A percentile compares a stretch with the other conserved stretches of the same genome.
Conservation (phyloP, 2,888 invertebrate genomes). For the Liodrosophila aerea region DNA sequence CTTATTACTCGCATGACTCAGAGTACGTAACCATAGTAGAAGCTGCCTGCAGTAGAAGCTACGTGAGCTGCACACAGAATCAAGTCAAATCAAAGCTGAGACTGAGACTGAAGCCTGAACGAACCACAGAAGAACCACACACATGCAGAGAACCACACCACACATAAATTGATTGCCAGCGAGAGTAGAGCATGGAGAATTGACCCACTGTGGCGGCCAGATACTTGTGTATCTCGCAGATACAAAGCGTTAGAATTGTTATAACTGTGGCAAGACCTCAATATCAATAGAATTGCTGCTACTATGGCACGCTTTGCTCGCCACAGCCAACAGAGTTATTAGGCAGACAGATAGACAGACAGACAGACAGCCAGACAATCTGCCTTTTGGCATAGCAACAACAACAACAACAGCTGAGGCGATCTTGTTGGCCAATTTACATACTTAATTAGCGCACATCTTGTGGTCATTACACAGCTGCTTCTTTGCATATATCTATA, state of each 20-base stretch:
- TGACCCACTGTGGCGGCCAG: slow-evolving; percentile 54
- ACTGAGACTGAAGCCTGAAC: slow-evolving; percentile 18
- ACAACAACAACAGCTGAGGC: slow-evolving; percentile 8
- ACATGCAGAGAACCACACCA: slow-evolving; percentile 9
- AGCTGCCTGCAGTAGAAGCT: slow-evolving; percentile 28
- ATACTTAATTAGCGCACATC: slow-evolving; percentile 68
- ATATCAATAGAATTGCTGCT: slow-evolving; percentile 48
- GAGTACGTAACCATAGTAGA: too few species aligned
- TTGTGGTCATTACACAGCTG: slow-evolving; percentile 37
- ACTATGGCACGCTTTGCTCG: slow-evolving; percentile 49
- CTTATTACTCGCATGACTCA: background rate
- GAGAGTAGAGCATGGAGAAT: slow-evolving; percentile 50
- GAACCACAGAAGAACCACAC: too few species aligned
- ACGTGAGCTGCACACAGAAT: slow-evolving; percentile 53
- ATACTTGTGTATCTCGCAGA: slow-evolving; percentile 18
- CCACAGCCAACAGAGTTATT: background rate
- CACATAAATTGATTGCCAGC: slow-evolving; percentile 58
- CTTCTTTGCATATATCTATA: background rate
- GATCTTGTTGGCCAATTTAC: slow-evolving; percentile 56
- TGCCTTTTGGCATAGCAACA: slow-evolving; percentile 5
- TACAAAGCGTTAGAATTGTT: slow-evolving; percentile 52
- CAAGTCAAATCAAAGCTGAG: slow-evolving; percentile 32
- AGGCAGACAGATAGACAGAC: background rate
- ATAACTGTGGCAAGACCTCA: slow-evolving; percentile 66
- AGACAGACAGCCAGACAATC: background rate